phyloP scores from a whole-genome alignment of 2,888 invertebrate species.

The Lasioglossum morio region DNA sequence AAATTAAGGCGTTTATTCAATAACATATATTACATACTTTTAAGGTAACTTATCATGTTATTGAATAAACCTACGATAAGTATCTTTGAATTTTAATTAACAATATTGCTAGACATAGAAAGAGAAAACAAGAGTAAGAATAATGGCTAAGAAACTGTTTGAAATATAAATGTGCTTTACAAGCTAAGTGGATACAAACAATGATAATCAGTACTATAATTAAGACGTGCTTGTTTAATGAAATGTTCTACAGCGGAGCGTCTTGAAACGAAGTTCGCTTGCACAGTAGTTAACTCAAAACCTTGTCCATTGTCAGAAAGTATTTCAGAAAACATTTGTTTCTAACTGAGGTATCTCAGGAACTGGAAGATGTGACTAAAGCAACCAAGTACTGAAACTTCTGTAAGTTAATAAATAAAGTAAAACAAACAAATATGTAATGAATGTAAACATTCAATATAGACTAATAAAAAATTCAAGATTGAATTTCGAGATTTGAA shows the following conservation, averaged over 20 bases:
- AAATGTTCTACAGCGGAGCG: neutral
- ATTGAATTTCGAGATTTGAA: too few species aligned
- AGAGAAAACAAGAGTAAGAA: neutral
- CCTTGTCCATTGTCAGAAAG: neutral
- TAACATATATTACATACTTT: too few species aligned
- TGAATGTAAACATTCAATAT: neutral
- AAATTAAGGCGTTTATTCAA: too few species aligned
- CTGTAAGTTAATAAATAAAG: neutral
- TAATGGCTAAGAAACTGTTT: neutral
- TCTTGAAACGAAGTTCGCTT: neutral
- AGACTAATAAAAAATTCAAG: neutral
- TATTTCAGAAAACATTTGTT: neutral
- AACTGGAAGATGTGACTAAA: neutral
- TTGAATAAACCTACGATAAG: too few species aligned
- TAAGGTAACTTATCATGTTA: too few species aligned
- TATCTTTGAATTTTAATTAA: neutral
- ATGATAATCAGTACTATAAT: neutral
- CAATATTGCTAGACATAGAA: neutral
- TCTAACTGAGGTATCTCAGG: neutral
- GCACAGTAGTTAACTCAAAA: neutral
- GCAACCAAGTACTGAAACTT: neutral
- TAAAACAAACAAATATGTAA: neutral
- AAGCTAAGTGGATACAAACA: neutral
- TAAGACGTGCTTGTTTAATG: neutral
- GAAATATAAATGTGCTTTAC: neutral